Evolutionary conservation across 2,888 invertebrate genomes (phyloP).

Genomic region (Nomada goodeniana): DNA sequence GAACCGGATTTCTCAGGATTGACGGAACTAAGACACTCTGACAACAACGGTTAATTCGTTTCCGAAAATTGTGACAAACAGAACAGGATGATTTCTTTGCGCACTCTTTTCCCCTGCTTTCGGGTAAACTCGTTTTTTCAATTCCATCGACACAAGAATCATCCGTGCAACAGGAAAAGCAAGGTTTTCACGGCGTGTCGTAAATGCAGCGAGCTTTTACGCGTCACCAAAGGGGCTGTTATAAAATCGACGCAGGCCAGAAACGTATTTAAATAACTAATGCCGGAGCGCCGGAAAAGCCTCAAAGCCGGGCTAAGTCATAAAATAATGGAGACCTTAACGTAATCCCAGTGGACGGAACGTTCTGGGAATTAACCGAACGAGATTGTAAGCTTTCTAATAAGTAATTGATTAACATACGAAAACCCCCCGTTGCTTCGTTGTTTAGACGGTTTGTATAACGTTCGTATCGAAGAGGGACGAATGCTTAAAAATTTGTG

Average conservation of each 20-base stretch:
- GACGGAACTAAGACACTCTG: no score
- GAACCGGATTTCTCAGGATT: no score
- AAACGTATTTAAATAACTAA: slow-evolving; percentile 22
- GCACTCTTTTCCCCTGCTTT: no score
- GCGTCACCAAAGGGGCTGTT: not conserved
- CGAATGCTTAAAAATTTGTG: no score
- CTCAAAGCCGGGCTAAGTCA: slow-evolving; percentile 1
- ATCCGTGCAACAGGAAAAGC: not conserved
- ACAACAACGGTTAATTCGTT: no score
- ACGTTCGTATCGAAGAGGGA: no score
- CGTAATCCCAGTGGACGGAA: slow-evolving; percentile 3
- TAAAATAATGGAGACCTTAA: slow-evolving; percentile 1
- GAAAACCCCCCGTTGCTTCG: no score
- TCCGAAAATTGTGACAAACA: no score
- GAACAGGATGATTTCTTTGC: no score
- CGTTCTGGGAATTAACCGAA: not conserved
- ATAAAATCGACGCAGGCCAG: not conserved
- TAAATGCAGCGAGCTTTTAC: not conserved
- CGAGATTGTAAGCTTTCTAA: not conserved
- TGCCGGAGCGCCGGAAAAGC: not conserved
- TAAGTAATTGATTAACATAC: no score
- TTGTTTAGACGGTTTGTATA: no score
- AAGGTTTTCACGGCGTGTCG: not conserved
- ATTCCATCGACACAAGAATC: not conserved
- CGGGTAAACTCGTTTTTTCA: no score